Percentiles rank a stretch among this genome's conserved stretches.
Conservation (phyloP, 1,140 invertebrate species). For the Conopomorpha cramerella region DNA sequence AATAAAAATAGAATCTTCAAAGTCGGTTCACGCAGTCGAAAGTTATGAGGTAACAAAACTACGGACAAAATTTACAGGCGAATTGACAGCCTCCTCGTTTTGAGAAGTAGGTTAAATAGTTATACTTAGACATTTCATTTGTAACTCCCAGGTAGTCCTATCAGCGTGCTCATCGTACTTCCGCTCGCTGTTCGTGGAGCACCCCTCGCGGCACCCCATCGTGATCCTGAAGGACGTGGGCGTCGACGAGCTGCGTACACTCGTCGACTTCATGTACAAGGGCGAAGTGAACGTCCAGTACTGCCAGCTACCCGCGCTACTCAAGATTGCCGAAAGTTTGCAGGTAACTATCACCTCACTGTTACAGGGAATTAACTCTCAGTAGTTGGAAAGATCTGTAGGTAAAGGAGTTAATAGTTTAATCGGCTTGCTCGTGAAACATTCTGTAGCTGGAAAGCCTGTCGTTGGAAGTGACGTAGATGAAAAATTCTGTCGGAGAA, state of each 20-base stretch:
- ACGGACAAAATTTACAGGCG: no score
- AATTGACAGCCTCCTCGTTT: no score
- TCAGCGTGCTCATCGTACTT: conserved; percentile 95
- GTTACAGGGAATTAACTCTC: no score
- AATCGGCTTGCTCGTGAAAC: no score
- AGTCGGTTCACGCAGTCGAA: no score
- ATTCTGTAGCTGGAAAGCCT: no score
- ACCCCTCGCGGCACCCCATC: conserved; percentile 89
- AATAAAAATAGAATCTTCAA: no score
- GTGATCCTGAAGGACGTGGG: conserved; percentile 93
- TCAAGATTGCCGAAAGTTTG: conserved; percentile 91
- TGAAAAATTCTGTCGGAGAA: no score
- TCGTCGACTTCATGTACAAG: conserved; percentile 96
- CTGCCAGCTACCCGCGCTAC: conserved; percentile 85
- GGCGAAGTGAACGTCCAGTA: conserved; percentile 94
- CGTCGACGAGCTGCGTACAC: conserved; percentile 84
- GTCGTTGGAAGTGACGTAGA: no score
- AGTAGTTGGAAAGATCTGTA: no score
- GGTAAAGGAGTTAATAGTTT: no score
- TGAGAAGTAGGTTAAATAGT: background rate
- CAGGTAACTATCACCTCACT: conserved; percentile 61
- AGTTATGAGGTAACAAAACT: no score
- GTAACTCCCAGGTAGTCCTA: conserved; percentile 72
- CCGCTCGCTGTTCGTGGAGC: conserved; percentile 85
- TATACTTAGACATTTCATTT: background rate